Conservation (phyloP, 2,888 invertebrate genomes). For the Eurytoma adleriae region DNA sequence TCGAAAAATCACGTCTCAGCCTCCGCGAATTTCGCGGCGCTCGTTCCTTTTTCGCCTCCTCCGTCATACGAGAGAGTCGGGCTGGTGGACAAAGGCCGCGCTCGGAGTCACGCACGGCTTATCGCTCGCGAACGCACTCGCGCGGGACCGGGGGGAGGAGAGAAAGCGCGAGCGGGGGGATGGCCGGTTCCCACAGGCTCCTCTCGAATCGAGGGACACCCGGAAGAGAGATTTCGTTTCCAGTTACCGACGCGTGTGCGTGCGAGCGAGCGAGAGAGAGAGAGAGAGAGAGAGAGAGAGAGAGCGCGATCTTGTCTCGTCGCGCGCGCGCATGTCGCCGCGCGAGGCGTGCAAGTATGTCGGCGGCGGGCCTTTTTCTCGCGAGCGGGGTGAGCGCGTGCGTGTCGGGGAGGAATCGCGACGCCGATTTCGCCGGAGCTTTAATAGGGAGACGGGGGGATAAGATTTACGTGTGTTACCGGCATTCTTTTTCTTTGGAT, state of each 20-base stretch:
- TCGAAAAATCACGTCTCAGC: no score
- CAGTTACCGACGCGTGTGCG: slow-evolving; percentile 38
- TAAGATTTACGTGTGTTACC: not conserved
- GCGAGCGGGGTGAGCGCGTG: not conserved
- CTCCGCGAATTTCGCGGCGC: no score
- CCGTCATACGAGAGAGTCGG: no score
- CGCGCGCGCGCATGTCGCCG: slow-evolving; percentile 1
- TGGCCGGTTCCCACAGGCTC: slow-evolving; percentile 69
- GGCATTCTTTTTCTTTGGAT: no score
- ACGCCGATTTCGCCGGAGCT: no score
- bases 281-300: not conserved
- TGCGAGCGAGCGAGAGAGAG: not conserved
- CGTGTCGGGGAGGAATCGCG: not conserved
- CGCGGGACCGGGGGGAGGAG: slow-evolving; percentile 23
- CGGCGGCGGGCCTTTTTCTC: not conserved
- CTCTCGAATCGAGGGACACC: slow-evolving; percentile 60
- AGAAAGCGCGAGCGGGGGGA: slow-evolving; percentile 52
- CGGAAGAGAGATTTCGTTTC: slow-evolving; percentile 60
- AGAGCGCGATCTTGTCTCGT: slow-evolving; percentile 23
- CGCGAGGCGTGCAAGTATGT: slow-evolving; percentile 8
- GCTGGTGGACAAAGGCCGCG: no score
- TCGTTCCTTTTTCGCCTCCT: no score
- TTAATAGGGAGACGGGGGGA: not conserved
- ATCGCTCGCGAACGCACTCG: slow-evolving; percentile 65
- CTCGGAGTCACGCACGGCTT: not conserved